Conservation (phyloP, 2,797 vertebrate species). For the Florisuga fusca region DNA sequence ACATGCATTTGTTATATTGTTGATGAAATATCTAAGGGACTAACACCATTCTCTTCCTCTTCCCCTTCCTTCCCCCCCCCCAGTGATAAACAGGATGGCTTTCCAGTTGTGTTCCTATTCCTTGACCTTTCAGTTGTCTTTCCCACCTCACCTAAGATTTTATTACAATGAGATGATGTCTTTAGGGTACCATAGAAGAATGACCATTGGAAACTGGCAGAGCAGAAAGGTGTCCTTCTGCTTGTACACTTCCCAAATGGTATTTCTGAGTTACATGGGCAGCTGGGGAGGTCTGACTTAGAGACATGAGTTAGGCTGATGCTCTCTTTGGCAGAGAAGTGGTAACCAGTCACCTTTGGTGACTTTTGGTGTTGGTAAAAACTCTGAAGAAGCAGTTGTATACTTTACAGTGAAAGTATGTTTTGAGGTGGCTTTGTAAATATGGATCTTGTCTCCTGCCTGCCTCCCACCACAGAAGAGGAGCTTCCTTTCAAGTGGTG, state of each 20-base stretch:
- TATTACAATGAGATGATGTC: background rate
- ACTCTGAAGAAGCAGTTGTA: background rate
- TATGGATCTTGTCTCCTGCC: background rate
- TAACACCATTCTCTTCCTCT: background rate
- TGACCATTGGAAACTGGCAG: background rate
- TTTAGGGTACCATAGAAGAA: background rate
- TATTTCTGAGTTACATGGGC: background rate
- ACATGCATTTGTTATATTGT: background rate
- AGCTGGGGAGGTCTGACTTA: background rate
- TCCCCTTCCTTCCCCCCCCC: background rate
- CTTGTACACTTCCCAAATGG: background rate
- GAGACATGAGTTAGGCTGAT: background rate
- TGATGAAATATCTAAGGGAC: background rate
- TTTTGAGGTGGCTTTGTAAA: background rate
- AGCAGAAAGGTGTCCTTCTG: background rate
- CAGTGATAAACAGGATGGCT: rapidly evolving
- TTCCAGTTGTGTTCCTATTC: background rate
- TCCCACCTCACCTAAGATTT: background rate
- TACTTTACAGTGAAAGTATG: background rate
- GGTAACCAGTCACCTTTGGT: background rate
- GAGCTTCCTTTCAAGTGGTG: background rate
- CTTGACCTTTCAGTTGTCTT: background rate
- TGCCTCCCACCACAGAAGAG: background rate
- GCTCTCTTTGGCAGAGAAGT: background rate
- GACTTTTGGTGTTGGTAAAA: background rate